These are phyloP conservation scores for Sebastes ruberrimus DNA, from an alignment of 2,797 vertebrate genomes.

Conservation along the genomic window DNA sequence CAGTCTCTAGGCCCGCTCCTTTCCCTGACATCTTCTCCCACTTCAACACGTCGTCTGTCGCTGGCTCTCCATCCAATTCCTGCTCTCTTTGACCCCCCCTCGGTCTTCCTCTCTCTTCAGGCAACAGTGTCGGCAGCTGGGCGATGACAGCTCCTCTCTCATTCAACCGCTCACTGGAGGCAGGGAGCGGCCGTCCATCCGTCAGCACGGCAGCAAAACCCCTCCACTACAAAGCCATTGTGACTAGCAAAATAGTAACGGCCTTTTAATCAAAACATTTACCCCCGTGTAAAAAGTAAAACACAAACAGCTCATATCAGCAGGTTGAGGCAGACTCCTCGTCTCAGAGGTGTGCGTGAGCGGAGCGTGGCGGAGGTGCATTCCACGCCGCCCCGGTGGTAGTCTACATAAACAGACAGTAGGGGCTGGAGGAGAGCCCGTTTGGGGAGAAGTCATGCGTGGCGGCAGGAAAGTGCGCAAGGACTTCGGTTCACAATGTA, in stretches of 20 bases:
- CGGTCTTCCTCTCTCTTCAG: slow-evolving; percentile 46
- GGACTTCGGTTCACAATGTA: slow-evolving; percentile 37
- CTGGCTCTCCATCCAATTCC: slow-evolving; percentile 47
- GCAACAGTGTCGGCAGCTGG: slow-evolving; percentile 58
- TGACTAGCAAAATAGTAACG: slow-evolving; percentile 84
- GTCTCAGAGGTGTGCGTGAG: slow-evolving; percentile 53
- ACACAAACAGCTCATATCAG: slow-evolving; percentile 73
- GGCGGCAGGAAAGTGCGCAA: slow-evolving; percentile 55
- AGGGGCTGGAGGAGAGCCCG: slow-evolving; percentile 53
- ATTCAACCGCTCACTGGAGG: slow-evolving; percentile 70
- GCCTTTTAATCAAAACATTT: slow-evolving; percentile 84
- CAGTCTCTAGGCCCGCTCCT: slow-evolving; percentile 30
- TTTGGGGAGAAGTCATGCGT: slow-evolving; percentile 69
- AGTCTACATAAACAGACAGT: slow-evolving; percentile 70
- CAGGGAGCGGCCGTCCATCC: slow-evolving; percentile 76
- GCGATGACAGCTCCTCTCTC: slow-evolving; percentile 79
- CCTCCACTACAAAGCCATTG: slow-evolving; percentile 77
- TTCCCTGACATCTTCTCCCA: slow-evolving; percentile 53
- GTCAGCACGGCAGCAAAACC: slow-evolving; percentile 73
- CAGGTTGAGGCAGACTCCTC: slow-evolving; percentile 77
- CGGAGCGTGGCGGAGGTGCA: slow-evolving; percentile 56
- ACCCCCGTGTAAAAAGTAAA: slow-evolving; percentile 63
- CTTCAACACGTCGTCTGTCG: slow-evolving; percentile 58
- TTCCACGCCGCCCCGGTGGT: slow-evolving; percentile 65
- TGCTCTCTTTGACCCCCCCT: slow-evolving; percentile 5